Conservation (phyloP, 2,797 vertebrate genomes). For the Micrastur ruficollis region DNA sequence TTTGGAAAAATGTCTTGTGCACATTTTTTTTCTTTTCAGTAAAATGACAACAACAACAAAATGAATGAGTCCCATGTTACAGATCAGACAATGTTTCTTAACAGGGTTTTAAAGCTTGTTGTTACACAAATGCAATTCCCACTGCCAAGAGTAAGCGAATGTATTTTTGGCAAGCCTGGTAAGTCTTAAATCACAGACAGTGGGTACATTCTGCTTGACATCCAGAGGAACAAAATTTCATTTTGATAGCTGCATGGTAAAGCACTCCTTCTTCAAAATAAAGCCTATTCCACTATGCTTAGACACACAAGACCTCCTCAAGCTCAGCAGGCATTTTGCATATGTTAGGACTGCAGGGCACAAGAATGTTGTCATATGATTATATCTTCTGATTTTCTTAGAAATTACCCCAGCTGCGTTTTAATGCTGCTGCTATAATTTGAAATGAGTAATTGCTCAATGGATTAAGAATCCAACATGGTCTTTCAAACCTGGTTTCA, state of each 20-base stretch:
- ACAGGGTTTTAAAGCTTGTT: not conserved
- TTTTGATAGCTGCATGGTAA: not conserved
- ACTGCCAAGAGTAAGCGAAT: slow-evolving; percentile 25
- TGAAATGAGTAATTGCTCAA: slow-evolving; percentile 15
- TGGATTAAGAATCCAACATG: not conserved
- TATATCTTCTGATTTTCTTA: slow-evolving; percentile 12
- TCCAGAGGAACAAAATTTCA: not conserved
- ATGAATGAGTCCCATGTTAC: slow-evolving; percentile 48
- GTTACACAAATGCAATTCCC: slow-evolving; percentile 45
- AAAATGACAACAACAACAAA: slow-evolving; percentile 18
- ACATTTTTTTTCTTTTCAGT: not conserved
- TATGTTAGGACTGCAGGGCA: not conserved
- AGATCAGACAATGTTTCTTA: slow-evolving; percentile 49
- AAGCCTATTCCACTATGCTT: not conserved
- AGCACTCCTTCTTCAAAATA: not conserved
- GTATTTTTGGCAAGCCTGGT: slow-evolving; percentile 22
- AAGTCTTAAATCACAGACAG: slow-evolving; percentile 24
- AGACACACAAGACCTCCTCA: not conserved
- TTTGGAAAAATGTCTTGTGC: not conserved
- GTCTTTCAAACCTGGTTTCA: not conserved
- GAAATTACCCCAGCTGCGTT: slow-evolving; percentile 40
- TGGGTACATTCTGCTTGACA: slow-evolving; percentile 1
- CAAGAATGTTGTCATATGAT: not conserved
- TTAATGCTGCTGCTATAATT: not conserved
- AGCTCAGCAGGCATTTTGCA: not conserved